These are phyloP conservation scores for Cetonia aurata DNA, from an alignment of 2,888 invertebrate species.

Conservation along the genomic window DNA sequence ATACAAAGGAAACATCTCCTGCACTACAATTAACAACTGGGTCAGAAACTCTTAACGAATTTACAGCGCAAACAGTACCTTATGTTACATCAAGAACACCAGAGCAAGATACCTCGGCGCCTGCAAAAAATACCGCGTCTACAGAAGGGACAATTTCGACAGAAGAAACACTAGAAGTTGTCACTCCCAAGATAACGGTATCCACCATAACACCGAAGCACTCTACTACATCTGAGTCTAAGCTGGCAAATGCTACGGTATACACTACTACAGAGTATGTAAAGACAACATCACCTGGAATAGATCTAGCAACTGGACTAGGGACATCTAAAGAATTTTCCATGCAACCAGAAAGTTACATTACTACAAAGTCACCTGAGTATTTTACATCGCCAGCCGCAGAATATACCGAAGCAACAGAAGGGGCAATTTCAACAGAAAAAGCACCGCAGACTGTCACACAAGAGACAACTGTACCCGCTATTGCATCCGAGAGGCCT, in stretches of 20 bases:
- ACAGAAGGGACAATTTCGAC: not conserved
- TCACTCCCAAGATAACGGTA: not conserved
- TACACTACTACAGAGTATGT: not conserved
- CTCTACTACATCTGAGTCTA: not conserved
- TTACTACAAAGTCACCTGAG: not conserved
- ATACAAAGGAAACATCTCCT: not conserved
- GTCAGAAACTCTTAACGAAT: not conserved
- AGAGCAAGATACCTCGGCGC: no score
- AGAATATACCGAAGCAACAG: no score
- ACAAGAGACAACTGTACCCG: no score
- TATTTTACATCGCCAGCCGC: no score
- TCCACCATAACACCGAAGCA: not conserved
- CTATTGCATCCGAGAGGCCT: not conserved
- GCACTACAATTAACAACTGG: not conserved
- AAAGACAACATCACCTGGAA: not conserved
- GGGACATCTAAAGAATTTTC: not conserved
- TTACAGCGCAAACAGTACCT: no score
- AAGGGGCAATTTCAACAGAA: not conserved
- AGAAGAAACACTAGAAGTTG: not conserved
- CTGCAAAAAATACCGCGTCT: no score
- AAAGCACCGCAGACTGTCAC: not conserved
- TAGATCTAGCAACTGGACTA: no score
- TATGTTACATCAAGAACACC: no score
- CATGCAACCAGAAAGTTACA: not conserved
- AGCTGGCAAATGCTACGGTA: not conserved